Base-by-base conservation (phyloP, 2,888 invertebrate genomes). In the Melanchra persicariae region DNA sequence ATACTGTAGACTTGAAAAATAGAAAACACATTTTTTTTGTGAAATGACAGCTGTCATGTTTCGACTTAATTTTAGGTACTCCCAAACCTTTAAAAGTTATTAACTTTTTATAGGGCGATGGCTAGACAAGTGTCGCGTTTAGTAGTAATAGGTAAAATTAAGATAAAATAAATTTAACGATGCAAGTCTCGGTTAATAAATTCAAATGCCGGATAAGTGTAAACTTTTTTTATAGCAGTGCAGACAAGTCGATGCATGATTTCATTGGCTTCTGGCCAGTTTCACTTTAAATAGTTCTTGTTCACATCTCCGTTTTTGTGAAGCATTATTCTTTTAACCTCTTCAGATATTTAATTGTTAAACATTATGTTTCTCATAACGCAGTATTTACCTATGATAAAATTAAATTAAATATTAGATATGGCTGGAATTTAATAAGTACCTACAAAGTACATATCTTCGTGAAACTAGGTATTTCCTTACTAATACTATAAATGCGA, bases 231-330 rank as follows among this genome's bases (percentile, higher is more conserved):
- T 24, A 10, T 5, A 19, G 34, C 5, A 22, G 70, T n/a, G 51
- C 43, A 58, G 58, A 70, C 24, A 57, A 57, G 69, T 49, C 40
- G 24, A 34, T 58, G 34, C 34, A 58, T 17, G 15, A 52, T 52
- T 34, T 45, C 43, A 6, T 70, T 70, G 70, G 70, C 59, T 15
- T 6, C 24, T 26, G 5, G 43, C 70, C 70, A 70, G 22, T 43
- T 45, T 52, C 9, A 24, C 17, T 58, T 70, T 7, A 15, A 1
- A 7, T 5, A 12, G n/a, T n/a, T 45, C 24, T 26, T 12, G 2
- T 34, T 24, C 19, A 43, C 24, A 19, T 7, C 24, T 45, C 43
- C 12, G 17, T 70, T 69, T 58, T 1, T 17, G 9, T 8, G 34
- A 3, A 26, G 26, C n/a, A 47, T 22, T 57, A 15, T 55, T 47